Conservation (phyloP, 2,888 invertebrate genomes). For the Chrysina gloriosa region DNA sequence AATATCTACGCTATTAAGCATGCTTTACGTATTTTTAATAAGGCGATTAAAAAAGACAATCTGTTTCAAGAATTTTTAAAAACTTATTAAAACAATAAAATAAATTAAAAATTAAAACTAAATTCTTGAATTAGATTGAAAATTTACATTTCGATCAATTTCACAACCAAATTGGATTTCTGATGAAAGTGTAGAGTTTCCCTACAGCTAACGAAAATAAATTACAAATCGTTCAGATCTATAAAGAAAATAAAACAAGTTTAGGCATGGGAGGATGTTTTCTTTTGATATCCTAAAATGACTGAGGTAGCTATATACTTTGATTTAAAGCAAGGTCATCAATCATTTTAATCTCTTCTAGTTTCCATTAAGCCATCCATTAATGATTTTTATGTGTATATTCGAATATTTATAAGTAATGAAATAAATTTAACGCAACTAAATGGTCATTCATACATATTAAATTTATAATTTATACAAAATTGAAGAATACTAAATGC, state of each 20-base stretch:
- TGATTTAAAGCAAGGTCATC: neutral
- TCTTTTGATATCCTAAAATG: neutral
- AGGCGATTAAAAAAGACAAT: slow-evolving; percentile 5
- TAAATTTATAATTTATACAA: too few species aligned
- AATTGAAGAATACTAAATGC: slow-evolving; percentile 12
- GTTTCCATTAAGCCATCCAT: neutral
- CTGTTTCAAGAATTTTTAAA: neutral
- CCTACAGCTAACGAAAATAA: neutral
- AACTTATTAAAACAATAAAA: neutral
- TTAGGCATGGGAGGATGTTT: neutral
- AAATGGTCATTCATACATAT: too few species aligned
- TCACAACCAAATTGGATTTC: slow-evolving; percentile 18
- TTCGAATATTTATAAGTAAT: neutral
- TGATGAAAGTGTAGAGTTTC: too few species aligned
- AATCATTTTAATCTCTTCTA: neutral
- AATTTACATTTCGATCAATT: neutral
- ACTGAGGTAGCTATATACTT: neutral
- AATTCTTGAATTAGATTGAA: slow-evolving; percentile 1
- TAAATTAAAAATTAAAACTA: neutral
- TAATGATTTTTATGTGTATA: neutral
- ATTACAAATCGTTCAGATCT: neutral
- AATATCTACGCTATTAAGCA: neutral
- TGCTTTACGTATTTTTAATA: slow-evolving; percentile 26
- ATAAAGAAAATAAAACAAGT: neutral
- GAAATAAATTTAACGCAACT: neutral